Evolutionary conservation across 1,140 invertebrate genomes (phyloP).

Genomic region (Luehdorfia chinensis): DNA sequence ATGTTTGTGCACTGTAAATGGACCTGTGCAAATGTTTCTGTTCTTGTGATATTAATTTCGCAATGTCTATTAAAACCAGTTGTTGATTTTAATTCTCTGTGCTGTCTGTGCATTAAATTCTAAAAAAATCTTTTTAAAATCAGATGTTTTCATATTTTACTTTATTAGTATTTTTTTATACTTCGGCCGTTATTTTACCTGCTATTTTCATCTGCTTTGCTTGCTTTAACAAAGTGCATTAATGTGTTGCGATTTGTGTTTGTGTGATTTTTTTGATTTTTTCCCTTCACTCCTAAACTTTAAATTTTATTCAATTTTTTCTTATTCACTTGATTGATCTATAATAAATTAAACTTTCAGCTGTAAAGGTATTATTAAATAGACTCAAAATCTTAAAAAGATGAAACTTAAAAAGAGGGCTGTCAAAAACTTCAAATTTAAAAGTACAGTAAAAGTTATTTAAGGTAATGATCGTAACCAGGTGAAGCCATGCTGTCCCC

Average conservation of each 20-base stretch:
- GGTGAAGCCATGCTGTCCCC: constrained; percentile 95
- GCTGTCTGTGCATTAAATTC: constrained; percentile 10
- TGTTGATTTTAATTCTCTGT: too few species aligned
- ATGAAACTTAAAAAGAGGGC: too few species aligned
- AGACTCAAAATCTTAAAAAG: too few species aligned
- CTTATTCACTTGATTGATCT: too few species aligned
- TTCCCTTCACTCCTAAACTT: background rate
- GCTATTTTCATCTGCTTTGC: constrained; percentile 40
- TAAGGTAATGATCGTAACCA: constrained; percentile 58
- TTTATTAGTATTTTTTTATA: constrained; percentile 7
- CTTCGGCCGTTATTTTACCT: constrained; percentile 16
- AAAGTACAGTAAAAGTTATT: too few species aligned
- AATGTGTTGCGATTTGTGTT: constrained; percentile 71
- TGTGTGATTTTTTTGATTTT: constrained; percentile 52
- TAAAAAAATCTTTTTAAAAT: too few species aligned
- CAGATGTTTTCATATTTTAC: too few species aligned
- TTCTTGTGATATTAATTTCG: too few species aligned
- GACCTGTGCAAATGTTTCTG: constrained; percentile 33
- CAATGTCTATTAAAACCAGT: too few species aligned
- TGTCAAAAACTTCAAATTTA: too few species aligned
- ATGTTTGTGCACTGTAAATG: constrained; percentile 56
- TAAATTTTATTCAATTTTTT: background rate
- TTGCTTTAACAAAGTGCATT: constrained; percentile 48
- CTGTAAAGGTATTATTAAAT: too few species aligned
- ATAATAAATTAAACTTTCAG: too few species aligned